Conservation (phyloP, 2,888 invertebrate genomes). For the Petrolisthes manimaculis region DNA sequence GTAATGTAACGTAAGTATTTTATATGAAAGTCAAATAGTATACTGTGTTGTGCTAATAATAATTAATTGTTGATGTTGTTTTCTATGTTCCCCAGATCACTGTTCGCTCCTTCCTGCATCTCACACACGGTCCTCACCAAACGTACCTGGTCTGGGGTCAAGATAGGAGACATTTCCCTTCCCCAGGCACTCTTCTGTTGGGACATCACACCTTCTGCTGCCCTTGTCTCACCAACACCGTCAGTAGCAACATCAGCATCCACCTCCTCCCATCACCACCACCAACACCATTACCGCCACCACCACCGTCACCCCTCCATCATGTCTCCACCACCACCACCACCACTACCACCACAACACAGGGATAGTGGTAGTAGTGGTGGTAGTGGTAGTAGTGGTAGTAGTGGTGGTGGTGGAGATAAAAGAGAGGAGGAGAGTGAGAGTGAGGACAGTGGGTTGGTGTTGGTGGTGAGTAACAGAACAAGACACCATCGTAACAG, state of each 20-base stretch:
- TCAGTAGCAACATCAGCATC: neutral
- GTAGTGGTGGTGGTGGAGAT: too few species aligned
- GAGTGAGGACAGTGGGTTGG: neutral
- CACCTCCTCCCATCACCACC: neutral
- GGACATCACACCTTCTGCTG: conserved; percentile 71
- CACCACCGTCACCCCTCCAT: neutral
- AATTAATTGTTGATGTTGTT: neutral
- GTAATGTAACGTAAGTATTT: too few species aligned
- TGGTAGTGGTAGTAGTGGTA: too few species aligned
- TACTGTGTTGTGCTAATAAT: neutral
- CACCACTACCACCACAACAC: too few species aligned
- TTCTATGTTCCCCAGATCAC: conserved; percentile 74
- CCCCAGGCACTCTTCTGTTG: conserved; percentile 89
- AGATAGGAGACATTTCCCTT: conserved; percentile 85
- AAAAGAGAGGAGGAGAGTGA: neutral
- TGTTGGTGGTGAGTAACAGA: neutral
- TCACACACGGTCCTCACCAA: conserved; percentile 91
- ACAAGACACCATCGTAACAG: neutral
- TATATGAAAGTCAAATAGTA: too few species aligned
- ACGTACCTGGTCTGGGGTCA: conserved; percentile 87
- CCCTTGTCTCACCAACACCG: neutral
- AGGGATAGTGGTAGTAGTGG: too few species aligned
- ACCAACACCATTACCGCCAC: neutral
- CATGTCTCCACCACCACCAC: too few species aligned
- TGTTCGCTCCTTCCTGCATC: conserved; percentile 93